These are phyloP conservation scores for Platysteira castanea DNA, from an alignment of 2,113 vertebrate species.

Conservation along the genomic window DNA sequence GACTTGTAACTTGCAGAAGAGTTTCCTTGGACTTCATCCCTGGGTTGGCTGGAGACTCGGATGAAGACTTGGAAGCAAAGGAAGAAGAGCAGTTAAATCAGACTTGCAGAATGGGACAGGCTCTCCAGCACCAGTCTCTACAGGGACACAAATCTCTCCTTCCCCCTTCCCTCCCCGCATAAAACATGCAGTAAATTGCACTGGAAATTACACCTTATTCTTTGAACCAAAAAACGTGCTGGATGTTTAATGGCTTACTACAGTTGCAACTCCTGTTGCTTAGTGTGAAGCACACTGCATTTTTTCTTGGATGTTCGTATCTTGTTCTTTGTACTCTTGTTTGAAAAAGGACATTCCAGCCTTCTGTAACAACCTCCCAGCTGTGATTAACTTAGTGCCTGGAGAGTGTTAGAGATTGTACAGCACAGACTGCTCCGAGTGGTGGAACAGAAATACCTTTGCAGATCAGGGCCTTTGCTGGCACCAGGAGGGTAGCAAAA, in stretches of 20 bases:
- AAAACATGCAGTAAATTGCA: neutral
- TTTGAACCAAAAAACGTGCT: neutral
- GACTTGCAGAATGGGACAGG: neutral
- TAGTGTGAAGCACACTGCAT: neutral
- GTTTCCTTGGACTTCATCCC: neutral
- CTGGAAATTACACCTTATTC: neutral
- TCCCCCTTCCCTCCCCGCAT: neutral
- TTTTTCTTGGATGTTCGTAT: neutral
- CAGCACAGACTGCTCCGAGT: neutral
- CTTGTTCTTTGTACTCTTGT: neutral
- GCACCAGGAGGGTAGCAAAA: neutral
- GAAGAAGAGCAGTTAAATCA: neutral
- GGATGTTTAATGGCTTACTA: neutral
- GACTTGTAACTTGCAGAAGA: neutral
- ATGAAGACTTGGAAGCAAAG: neutral
- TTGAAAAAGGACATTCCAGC: neutral
- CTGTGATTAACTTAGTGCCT: neutral
- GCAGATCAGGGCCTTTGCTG: neutral
- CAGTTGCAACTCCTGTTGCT: neutral
- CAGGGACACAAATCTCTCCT: neutral
- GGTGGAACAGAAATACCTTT: neutral
- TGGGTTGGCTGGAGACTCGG: neutral
- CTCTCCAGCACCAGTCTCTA: neutral
- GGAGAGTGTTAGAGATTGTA: neutral
- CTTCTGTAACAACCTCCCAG: neutral